Base-by-base conservation (phyloP, 2,888 invertebrate genomes). In the Euplexia lucipara region DNA sequence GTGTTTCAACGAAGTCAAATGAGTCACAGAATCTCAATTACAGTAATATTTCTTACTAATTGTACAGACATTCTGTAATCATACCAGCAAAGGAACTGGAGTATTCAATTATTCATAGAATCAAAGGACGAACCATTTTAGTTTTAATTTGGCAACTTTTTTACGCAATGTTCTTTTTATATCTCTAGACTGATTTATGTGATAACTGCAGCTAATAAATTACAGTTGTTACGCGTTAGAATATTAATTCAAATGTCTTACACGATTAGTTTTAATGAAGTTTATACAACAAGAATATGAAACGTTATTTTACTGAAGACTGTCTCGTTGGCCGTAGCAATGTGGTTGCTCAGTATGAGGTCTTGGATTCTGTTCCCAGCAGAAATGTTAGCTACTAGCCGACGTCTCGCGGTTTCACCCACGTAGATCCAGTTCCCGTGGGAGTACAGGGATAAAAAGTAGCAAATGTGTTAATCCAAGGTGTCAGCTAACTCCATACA, bases 41-140 rank as follows among this genome's bases (percentile, higher is more conserved):
- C 81, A 48, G 73, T 82, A 86, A 90, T 90, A 88, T 86, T 87
- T 88, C 88, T 85, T 56, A 59, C 86, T 87, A 90, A 88, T 88
- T 88, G 84, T 75, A 72, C 44, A 32, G 78, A 76, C 75, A 83
- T 86, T 86, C 86, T 78, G 84, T 75, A 88, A 81, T 72, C 65
- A n/a, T n/a, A 82, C 81, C 57, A 75, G 72, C 80, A 79, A 59
- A 53, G 70, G 52, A 68, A 63, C 64, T 69, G 32, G 4, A 42
- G n/a, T n/a, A n/a, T n/a, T n/a, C n/a, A n/a, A n/a, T n/a, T 58
- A 67, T 69, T 73, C 60, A 76, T 66, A 64, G 18, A 45, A 32
- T 70, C 42, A 68, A 66, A 70, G 47, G 63, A 67, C 37, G 41
- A 52, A 57, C 51, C 35, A 26, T 14, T 65, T 30, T 30, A 35